Evolutionary conservation across 1,140 invertebrate species (phyloP).

Genomic region (Drosophila kanapiae): DNA sequence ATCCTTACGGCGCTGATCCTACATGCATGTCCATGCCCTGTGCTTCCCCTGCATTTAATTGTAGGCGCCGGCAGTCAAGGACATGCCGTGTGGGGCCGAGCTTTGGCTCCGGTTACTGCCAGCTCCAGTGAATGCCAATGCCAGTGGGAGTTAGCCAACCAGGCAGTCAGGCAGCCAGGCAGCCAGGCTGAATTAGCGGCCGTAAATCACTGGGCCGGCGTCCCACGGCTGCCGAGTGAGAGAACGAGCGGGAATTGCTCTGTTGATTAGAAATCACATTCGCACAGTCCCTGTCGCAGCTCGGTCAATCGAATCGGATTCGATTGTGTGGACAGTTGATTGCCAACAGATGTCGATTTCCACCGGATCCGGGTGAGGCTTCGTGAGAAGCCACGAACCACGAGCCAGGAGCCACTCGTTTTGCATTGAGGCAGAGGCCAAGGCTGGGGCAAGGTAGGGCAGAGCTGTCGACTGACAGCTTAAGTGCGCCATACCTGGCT

Average conservation of each 20-base stretch:
- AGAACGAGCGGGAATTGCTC: background rate
- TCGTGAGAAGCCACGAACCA: too few relatives aligned
- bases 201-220: conserved; percentile 39
- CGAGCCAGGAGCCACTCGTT: background rate
- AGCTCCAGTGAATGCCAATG: conserved; percentile 2
- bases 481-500: conserved; percentile 10
- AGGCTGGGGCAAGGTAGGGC: background rate
- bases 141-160: background rate
- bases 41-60: conserved; percentile 22
- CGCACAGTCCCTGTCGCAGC: conserved; percentile 7
- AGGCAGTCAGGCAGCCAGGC: too few relatives aligned
- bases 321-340: conserved; percentile 40
- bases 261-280: conserved; percentile 44
- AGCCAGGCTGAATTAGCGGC: conserved; percentile 29
- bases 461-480: conserved; percentile 1
- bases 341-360: conserved; percentile 45
- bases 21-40: conserved; percentile 16
- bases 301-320: conserved; percentile 47
- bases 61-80: conserved; percentile 17
- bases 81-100: conserved; percentile 1
- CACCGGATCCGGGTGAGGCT: background rate
- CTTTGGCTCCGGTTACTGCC: too few relatives aligned
- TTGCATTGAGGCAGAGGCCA: background rate
- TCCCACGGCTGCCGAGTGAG: background rate
- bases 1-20: background rate